Percentiles rank a stretch among this genome's conserved stretches.
Conservation (phyloP, 2,888 invertebrate genomes). For the Tortrix viridana region DNA sequence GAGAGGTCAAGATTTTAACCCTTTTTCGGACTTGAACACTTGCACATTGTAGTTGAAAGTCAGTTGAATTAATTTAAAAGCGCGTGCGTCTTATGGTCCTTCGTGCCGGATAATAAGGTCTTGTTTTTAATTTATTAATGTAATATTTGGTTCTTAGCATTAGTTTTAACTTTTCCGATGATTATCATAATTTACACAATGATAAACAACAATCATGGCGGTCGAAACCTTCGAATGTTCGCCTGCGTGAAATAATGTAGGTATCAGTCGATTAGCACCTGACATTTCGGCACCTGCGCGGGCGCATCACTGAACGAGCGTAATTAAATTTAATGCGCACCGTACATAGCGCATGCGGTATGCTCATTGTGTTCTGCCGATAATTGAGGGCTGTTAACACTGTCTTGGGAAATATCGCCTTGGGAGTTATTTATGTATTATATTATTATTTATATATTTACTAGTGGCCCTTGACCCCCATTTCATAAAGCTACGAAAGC, state of each 20-base stretch:
- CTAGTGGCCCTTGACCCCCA: no score
- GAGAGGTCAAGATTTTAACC: slow-evolving; percentile 17
- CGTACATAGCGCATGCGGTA: neutral
- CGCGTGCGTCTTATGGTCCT: neutral
- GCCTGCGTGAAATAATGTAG: no score
- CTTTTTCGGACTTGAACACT: slow-evolving; percentile 3
- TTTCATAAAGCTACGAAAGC: no score
- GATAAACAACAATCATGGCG: no score
- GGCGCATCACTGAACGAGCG: slow-evolving; percentile 9
- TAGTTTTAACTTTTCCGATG: no score
- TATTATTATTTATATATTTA: no score
- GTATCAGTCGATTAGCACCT: slow-evolving; percentile 4
- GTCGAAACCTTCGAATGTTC: no score
- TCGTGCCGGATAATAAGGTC: neutral
- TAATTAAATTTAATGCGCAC: slow-evolving; percentile 19
- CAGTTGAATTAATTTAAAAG: no score
- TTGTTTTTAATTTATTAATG: neutral
- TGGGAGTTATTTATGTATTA: no score
- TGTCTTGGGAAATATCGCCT: neutral
- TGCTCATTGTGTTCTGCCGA: neutral
- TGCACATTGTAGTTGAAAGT: no score
- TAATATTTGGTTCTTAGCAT: no score
- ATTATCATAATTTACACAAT: no score
- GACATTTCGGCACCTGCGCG: slow-evolving; percentile 20
- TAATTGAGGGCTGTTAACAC: slow-evolving; percentile 1